Evolutionary conservation across 2,797 vertebrate species (phyloP), one percentile per base, ranked within the genome.

Genomic region (Prunella strophiata): DNA sequence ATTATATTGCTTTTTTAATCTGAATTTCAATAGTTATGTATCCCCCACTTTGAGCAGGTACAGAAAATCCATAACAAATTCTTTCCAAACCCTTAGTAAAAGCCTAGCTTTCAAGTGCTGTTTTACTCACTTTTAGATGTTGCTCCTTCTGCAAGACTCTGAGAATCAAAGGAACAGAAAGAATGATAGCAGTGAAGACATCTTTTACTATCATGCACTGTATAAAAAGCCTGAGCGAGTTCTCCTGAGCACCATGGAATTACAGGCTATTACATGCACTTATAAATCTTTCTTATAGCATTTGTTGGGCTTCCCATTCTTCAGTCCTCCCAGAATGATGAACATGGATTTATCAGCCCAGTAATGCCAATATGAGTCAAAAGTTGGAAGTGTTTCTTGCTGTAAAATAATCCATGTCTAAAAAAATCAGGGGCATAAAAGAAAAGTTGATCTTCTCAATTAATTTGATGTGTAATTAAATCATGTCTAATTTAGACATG

Each of bases 131-230:
- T 95, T 91, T 90, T 70, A 58, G 52, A 73, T 88, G 74, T 62
- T 91, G 80, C 50, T 87, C 32, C 74, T 90, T 75, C 45, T 91
- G 72, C 55, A 84, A 1, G 2, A 70, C 67, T 83, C 73, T 81
- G 54, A 65, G 83, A 94, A 94, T 84, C 79, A 94, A 88, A 93
- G 79, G 70, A 91, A 91, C n/a, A 91, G 48, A 58, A 84, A 86
- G 51, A 90, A 90, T 70, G 48, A 85, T 5, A 82, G 40, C 30
- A 90, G 85, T 30, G 40, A 76, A 91, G 66, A 63, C 42, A 92
- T 27, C 42, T 79, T 92, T 81, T 40, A 88, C 63, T 40, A 65
- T 65, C 80, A 81, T 51, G 26, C 43, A 68, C 40, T 68, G 38
- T 40, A 51, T 21, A 62, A 80, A 85, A 94, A 93, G 43, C 32